Conservation (phyloP, 2,797 vertebrate genomes). For the Danio albolineatus region DNA sequence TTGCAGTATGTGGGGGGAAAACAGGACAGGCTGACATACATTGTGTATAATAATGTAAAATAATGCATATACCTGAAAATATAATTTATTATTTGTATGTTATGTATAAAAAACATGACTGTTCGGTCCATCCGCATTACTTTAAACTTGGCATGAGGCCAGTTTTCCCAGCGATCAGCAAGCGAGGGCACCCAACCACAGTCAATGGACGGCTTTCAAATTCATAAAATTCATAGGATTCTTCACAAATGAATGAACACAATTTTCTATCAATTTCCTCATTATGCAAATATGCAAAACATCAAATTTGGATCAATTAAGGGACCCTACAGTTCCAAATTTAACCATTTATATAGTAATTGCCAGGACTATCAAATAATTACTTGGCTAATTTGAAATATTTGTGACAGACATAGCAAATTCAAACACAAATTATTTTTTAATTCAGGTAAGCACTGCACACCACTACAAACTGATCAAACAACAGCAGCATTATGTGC, state of each 20-base stretch:
- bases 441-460: slow-evolving; percentile 93
- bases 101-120: background rate
- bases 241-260: slow-evolving; percentile 99
- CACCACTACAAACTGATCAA: slow-evolving; percentile 92
- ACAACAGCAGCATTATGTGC: slow-evolving; percentile 99
- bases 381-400: slow-evolving; percentile 99
- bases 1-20: background rate
- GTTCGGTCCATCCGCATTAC: background rate
- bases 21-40: too few relatives aligned
- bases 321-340: slow-evolving; percentile 96
- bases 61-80: background rate
- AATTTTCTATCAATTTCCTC: slow-evolving; percentile 99
- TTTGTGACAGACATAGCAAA: slow-evolving; percentile 99
- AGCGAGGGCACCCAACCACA: slow-evolving; percentile 34
- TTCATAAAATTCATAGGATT: slow-evolving; percentile 97
- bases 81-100: background rate
- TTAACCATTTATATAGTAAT: slow-evolving; percentile 98
- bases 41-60: background rate
- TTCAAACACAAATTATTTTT: slow-evolving; percentile 99
- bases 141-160: slow-evolving; percentile 42
- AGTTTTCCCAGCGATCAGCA: slow-evolving; percentile 40
- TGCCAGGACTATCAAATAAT: slow-evolving; percentile 99
- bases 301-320: slow-evolving; percentile 99
- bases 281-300: slow-evolving; percentile 99
- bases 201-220: slow-evolving; percentile 55